Percentiles rank a stretch among this genome's conserved stretches.
phyloP scores from a whole-genome alignment of 2,888 invertebrate genomes.

The Fissipunctia ypsillon region DNA sequence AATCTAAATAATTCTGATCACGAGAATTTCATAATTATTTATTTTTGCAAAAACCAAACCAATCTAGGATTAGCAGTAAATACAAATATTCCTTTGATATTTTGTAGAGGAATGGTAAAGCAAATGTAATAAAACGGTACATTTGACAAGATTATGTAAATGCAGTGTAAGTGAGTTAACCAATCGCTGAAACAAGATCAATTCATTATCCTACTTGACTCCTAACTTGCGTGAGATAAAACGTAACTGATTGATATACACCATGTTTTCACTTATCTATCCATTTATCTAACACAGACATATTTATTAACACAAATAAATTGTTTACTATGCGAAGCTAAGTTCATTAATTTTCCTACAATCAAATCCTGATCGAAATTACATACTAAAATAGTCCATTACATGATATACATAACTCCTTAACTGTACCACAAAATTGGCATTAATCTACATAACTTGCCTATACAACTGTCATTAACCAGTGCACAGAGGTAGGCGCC shows the following conservation, averaged over 20 bases:
- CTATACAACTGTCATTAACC: constrained; percentile 82
- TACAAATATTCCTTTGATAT: neutral
- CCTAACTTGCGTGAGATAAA: constrained; percentile 58
- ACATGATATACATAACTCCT: constrained; percentile 62
- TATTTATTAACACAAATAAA: constrained; percentile 61
- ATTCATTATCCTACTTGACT: constrained; percentile 53
- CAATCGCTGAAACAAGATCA: constrained; percentile 52
- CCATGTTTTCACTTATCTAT: constrained; percentile 58
- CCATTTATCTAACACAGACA: constrained; percentile 59
- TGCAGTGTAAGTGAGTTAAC: constrained; percentile 31
- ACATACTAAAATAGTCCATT: constrained; percentile 62
- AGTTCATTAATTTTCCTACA: constrained; percentile 60
- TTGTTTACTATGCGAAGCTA: constrained; percentile 44
- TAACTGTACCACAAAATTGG: constrained; percentile 78
- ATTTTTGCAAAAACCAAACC: no score
- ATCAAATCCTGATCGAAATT: constrained; percentile 60
- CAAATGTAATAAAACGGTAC: constrained; percentile 21
- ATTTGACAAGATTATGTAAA: constrained; percentile 46
- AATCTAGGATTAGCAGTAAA: no score
- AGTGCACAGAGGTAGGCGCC: constrained; percentile 81
- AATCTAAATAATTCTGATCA: neutral
- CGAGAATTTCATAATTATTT: no score
- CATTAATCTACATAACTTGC: constrained; percentile 83
- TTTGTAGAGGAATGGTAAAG: neutral
- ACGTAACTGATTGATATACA: constrained; percentile 57